phyloP scores from a whole-genome alignment of 2,888 invertebrate species.

The Gastrophysa polygoni region DNA sequence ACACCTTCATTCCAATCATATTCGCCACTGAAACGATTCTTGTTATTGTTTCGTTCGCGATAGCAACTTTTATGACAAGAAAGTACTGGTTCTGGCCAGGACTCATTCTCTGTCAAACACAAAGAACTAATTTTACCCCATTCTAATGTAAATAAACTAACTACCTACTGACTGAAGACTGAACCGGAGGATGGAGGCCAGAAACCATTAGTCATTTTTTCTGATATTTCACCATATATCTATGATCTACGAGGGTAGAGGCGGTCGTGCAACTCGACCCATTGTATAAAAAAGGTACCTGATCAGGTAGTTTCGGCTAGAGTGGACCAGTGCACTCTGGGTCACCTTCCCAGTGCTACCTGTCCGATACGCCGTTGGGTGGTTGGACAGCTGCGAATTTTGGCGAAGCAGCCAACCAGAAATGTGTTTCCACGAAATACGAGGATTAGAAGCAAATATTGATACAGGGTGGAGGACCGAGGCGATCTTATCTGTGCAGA shows the following conservation, averaged over 20 bases:
- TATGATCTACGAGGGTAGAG: conserved; percentile 10
- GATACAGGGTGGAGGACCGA: background rate
- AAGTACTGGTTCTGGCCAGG: no score
- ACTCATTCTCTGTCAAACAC: background rate
- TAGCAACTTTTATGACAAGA: no score
- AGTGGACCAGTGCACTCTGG: background rate
- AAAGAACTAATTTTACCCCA: background rate
- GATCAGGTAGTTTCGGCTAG: conserved; percentile 34
- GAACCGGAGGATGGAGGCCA: background rate
- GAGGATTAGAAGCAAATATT: conserved; percentile 15
- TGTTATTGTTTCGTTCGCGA: no score
- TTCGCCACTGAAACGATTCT: no score
- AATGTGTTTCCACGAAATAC: conserved; percentile 7
- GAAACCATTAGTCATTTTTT: conserved; percentile 14
- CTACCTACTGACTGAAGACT: background rate
- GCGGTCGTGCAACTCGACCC: background rate
- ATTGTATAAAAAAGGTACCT: conserved; percentile 36
- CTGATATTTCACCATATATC: background rate
- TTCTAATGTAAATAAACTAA: conserved; percentile 8
- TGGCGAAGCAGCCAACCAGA: conserved; percentile 4
- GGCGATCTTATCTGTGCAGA: background rate
- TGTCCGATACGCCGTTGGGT: background rate
- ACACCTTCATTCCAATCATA: no score
- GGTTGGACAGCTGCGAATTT: conserved; percentile 18
- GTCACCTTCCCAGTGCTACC: background rate